Base-by-base conservation (phyloP, 2,113 vertebrate species). In the Macaca nemestrina region DNA sequence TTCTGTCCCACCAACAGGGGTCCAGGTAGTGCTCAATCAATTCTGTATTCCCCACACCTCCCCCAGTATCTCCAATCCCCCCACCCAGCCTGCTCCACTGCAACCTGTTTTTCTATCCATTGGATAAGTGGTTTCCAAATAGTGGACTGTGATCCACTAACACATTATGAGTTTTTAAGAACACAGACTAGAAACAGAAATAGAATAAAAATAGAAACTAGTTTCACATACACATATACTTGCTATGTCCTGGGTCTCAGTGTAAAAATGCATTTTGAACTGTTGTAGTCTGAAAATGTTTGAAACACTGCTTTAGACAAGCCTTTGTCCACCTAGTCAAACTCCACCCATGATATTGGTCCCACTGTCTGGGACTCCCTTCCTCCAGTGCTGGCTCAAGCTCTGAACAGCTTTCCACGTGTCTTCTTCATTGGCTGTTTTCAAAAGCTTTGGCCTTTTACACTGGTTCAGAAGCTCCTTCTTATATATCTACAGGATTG, bases 361-460 rank as follows among this genome's bases (percentile, higher is more conserved):
- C 64, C 70, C 45, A 10, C 14, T 70, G 30, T 68, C 38, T 48
- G 17, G 38, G 10, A 11, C 67, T 72, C 73, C 57, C 76, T 81
- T 52, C 48, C 43, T 43, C 43, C 57, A 4, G 61, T 0, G 13
- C 35, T 22, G 43, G 80, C 35, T 50, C 57, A 48, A 52, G 48
- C 50, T 94, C 68, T 18, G 59, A 55, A 40, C 25, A 72, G 80
- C 81, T 27, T n/a, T 76, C 61, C 80, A 72, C 52, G 38, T 68
- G 25, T 81, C 93, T 87, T 90, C 64, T 50, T 86, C 40, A 50
- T 57, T 0, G 2, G 20, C 81, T 89, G 38, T 72, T 87, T 97
- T 90, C 92, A 94, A 81, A 93, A 88, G 57, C 61, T 40, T 45
- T 75, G 85, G 82, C 73, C 68, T 89, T 85, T 59, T 14, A 75